A percentile compares a stretch with the other conserved stretches of the same genome.
phyloP scores from a whole-genome alignment of 92 coral and sea anemone genomes.

The Diadumene lineata region DNA sequence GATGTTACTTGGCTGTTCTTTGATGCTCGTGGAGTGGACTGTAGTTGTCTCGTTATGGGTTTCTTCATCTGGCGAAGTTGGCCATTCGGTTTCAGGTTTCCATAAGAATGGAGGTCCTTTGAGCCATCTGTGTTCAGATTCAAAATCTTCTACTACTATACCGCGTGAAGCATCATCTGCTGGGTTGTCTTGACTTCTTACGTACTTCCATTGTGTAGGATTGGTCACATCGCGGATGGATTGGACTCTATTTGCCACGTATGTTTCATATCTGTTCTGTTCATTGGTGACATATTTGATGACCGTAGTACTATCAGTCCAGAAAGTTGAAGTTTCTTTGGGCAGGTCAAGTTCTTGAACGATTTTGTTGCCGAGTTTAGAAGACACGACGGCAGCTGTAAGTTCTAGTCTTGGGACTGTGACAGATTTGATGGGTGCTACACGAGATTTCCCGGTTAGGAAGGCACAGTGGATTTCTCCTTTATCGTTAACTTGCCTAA shows the following conservation, averaged over 20 bases:
- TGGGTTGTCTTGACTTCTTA: conserved; percentile 54
- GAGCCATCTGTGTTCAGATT: conserved; percentile 39
- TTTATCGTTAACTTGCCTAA: conserved; percentile 25
- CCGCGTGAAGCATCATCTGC: conserved; percentile 65
- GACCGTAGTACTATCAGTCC: conserved; percentile 46
- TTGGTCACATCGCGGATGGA: conserved; percentile 46
- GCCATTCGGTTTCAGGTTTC: conserved; percentile 15
- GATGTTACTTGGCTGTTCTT: not conserved
- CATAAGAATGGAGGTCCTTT: conserved; percentile 47
- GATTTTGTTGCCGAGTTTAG: conserved; percentile 43
- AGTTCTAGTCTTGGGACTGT: conserved; percentile 52
- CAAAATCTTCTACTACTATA: conserved; percentile 27
- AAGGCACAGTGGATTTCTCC: conserved; percentile 26
- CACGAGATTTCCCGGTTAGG: conserved; percentile 43
- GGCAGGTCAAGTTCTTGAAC: conserved; percentile 31
- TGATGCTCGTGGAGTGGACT: not conserved
- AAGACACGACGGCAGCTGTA: conserved; percentile 59
- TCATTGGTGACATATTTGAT: conserved; percentile 56
- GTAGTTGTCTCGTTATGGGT: not conserved
- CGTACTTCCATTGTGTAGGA: conserved; percentile 52
- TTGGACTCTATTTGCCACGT: conserved; percentile 65
- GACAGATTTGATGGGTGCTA: conserved; percentile 33
- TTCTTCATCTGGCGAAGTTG: not conserved
- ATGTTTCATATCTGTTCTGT: conserved; percentile 52
- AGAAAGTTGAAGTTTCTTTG: conserved; percentile 17